These are phyloP conservation scores for Trichonephila clavata DNA, from an alignment of 1,140 invertebrate species.

Conservation along the genomic window DNA sequence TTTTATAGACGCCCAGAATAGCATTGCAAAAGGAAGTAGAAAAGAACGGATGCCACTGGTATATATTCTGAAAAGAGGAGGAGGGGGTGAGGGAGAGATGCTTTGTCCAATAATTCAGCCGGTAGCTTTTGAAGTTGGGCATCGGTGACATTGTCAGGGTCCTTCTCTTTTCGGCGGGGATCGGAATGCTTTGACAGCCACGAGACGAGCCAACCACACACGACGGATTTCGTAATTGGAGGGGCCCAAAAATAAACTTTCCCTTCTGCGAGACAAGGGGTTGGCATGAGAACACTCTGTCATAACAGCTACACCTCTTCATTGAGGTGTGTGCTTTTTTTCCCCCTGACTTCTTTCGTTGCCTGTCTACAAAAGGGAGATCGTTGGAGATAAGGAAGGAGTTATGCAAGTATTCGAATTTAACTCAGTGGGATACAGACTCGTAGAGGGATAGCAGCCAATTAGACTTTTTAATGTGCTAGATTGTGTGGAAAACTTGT, in stretches of 20 bases:
- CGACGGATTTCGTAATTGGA: conserved; percentile 60
- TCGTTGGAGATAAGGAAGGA: conserved; percentile 14
- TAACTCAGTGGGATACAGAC: not conserved
- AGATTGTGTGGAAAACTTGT: not conserved
- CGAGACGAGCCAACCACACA: conserved; percentile 43
- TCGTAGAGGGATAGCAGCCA: not conserved
- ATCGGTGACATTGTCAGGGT: conserved; percentile 5
- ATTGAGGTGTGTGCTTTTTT: not conserved
- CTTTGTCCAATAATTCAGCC: conserved; percentile 66
- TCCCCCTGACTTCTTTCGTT: not conserved
- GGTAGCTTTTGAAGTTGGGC: conserved; percentile 42
- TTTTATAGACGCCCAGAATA: not conserved
- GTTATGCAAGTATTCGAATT: conserved; percentile 11
- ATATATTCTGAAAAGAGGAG: not conserved
- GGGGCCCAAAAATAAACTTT: conserved; percentile 55
- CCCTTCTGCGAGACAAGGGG: conserved; percentile 27
- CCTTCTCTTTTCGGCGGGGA: conserved; percentile 25
- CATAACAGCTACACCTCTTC: conserved; percentile 66
- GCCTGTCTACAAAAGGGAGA: not conserved
- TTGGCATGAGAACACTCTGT: conserved; percentile 47
- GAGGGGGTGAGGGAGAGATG: not conserved
- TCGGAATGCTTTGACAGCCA: conserved; percentile 38
- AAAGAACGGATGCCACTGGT: not conserved
- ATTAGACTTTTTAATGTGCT: not conserved
- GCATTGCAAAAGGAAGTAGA: not conserved